Conservation (phyloP, 1,140 invertebrate genomes). For the Bombus soroeensis region DNA sequence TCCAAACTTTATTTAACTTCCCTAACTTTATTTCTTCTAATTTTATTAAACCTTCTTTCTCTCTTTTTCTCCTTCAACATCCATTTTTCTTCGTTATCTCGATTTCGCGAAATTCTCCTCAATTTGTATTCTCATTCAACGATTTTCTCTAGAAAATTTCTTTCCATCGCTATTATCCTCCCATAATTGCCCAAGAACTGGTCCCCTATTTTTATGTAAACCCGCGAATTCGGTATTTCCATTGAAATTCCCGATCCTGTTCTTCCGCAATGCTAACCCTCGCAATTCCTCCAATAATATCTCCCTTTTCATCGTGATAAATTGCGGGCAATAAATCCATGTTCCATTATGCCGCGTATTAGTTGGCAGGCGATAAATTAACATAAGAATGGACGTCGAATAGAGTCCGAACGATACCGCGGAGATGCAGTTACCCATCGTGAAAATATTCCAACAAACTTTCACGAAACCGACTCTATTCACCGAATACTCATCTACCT, state of each 20-base stretch:
- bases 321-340: conserved; percentile 26
- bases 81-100: neutral
- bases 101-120: neutral
- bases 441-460: conserved; percentile 14
- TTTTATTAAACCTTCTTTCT: neutral
- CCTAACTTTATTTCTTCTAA: neutral
- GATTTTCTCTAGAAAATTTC: neutral
- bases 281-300: conserved; percentile 9
- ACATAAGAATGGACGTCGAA: conserved; percentile 29
- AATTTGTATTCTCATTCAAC: neutral
- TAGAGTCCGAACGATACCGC: conserved; percentile 16
- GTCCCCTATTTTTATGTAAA: neutral
- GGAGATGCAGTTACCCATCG: conserved; percentile 2
- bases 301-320: conserved; percentile 15
- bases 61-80: neutral
- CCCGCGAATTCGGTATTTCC: neutral
- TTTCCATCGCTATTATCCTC: neutral
- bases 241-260: neutral
- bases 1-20: neutral
- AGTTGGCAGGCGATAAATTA: conserved; percentile 19
- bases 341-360: conserved; percentile 28
- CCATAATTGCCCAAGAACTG: neutral
- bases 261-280: neutral
- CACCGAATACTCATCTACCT: no score
- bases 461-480: neutral